Conservation (phyloP, 1,140 invertebrate species). For the Aphelinus atriplicis region DNA sequence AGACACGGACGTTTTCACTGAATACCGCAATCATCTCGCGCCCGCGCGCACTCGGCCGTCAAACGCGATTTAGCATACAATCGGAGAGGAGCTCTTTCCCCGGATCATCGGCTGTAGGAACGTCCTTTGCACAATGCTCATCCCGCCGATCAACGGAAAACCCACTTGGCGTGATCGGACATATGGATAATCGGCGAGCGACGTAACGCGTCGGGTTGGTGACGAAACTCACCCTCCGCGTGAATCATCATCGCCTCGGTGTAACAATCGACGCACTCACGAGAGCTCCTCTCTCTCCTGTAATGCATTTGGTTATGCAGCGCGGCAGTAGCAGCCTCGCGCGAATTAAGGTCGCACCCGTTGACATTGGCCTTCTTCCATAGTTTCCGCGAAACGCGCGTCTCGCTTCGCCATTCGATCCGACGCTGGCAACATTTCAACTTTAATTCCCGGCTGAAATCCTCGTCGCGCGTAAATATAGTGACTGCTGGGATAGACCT, state of each 20-base stretch:
- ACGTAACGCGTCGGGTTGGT: conserved; percentile 1
- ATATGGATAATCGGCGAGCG: conserved; percentile 7
- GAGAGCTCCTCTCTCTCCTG: neutral
- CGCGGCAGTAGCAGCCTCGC: neutral
- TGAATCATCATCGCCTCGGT: conserved; percentile 3
- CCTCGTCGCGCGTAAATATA: too few relatives aligned
- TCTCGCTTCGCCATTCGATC: conserved; percentile 3
- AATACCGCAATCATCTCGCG: too few relatives aligned
- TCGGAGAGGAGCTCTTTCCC: too few relatives aligned
- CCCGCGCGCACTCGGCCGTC: too few relatives aligned
- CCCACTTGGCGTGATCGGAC: too few relatives aligned
- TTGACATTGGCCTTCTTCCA: conserved; percentile 58
- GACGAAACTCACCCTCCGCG: neutral
- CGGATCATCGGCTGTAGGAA: too few relatives aligned
- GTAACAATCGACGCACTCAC: neutral
- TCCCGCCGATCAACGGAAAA: too few relatives aligned
- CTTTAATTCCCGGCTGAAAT: neutral
- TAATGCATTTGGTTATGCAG: neutral
- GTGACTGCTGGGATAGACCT: too few relatives aligned
- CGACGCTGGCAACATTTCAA: conserved; percentile 41
- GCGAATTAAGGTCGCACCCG: conserved; percentile 28
- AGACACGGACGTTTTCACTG: too few relatives aligned
- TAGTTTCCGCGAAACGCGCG: conserved; percentile 25
- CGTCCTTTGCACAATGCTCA: too few relatives aligned
- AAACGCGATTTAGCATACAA: too few relatives aligned